Evolutionary conservation across 2,888 invertebrate species (phyloP).

Genomic region (Xestia xanthographa): DNA sequence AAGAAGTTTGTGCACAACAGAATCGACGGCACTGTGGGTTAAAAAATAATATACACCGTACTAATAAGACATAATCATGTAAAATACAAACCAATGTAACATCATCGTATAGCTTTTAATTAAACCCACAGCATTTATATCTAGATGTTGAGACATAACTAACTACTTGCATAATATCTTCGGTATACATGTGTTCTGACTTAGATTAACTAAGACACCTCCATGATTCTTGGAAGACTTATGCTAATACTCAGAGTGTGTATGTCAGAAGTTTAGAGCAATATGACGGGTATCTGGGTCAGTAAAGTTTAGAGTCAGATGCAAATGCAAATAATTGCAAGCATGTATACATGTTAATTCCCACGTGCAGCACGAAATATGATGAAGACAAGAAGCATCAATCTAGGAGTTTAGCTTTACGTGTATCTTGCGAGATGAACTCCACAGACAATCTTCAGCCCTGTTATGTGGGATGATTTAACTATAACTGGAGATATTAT

Average conservation of each 20-base stretch:
- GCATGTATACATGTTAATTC: not conserved
- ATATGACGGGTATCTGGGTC: no score
- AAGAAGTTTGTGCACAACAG: no score
- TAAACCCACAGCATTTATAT: not conserved
- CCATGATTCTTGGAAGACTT: not conserved
- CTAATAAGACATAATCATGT: not conserved
- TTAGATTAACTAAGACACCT: not conserved
- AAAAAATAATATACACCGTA: no score
- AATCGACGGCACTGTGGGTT: no score
- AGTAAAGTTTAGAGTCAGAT: not conserved
- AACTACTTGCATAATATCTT: not conserved
- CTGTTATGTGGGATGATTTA: not conserved
- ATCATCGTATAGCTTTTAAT: not conserved
- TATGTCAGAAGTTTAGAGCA: conserved; percentile 9
- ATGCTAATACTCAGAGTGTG: conserved; percentile 15
- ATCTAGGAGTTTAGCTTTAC: not conserved
- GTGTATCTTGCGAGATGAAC: not conserved
- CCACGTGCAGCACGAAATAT: not conserved
- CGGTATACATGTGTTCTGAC: not conserved
- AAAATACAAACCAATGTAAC: not conserved
- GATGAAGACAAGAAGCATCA: not conserved
- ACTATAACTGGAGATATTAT: no score
- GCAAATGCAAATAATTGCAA: not conserved
- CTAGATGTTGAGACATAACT: not conserved
- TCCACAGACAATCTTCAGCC: not conserved